phyloP scores from a whole-genome alignment of 1,140 invertebrate genomes.

The Drosophila grimshawi region DNA sequence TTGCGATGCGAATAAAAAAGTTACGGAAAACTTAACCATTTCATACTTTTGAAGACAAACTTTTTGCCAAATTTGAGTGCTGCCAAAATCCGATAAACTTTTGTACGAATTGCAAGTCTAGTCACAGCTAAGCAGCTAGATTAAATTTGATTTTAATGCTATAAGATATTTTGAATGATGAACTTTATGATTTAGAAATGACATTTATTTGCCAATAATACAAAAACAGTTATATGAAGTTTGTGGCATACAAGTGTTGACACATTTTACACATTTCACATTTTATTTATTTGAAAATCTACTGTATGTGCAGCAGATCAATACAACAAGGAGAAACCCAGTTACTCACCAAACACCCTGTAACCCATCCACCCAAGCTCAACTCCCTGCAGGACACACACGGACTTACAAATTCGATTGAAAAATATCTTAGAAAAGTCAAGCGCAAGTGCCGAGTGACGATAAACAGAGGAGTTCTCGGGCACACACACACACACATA shows the following conservation, averaged over 20 bases:
- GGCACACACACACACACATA: constrained; percentile 22
- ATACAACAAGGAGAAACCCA: constrained; percentile 19
- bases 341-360: no score
- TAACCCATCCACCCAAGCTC: constrained; percentile 16
- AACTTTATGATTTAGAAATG: not conserved
- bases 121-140: not conserved
- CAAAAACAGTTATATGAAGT: not conserved
- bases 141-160: constrained; percentile 3
- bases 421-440: constrained; percentile 75
- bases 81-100: not conserved
- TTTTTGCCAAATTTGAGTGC: not conserved
- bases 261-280: constrained; percentile 7
- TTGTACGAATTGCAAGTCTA: not conserved
- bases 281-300: constrained; percentile 7
- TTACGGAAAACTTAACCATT: constrained; percentile 7
- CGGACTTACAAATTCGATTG: constrained; percentile 63
- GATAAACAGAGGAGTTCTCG: constrained; percentile 57
- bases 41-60: constrained; percentile 1
- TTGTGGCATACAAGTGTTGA: not conserved
- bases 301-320: constrained; percentile 23
- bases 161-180: not conserved
- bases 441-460: constrained; percentile 72
- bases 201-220: constrained; percentile 4
- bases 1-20: constrained; percentile 13
- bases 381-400: constrained; percentile 29